A percentile compares a stretch with the other conserved stretches of the same genome.
Evolutionary conservation across 2,797 vertebrate species (phyloP).

Genomic region (Aldrovandia affinis): DNA sequence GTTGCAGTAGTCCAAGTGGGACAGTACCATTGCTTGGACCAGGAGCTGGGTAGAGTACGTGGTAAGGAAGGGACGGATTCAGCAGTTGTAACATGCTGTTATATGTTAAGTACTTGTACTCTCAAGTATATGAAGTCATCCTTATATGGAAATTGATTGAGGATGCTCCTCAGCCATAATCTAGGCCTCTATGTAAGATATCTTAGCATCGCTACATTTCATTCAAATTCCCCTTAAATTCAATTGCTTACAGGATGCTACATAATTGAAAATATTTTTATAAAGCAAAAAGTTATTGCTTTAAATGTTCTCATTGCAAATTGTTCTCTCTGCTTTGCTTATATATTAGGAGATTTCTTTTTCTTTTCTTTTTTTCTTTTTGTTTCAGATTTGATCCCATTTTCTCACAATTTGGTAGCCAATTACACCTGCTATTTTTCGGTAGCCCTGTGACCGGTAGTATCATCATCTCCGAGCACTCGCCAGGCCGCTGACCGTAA

Average conservation of each 20-base stretch:
- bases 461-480: too few relatives aligned
- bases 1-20: too few relatives aligned
- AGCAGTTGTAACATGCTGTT: neutral
- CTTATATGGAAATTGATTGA: neutral
- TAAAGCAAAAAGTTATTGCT: too few relatives aligned
- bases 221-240: constrained; percentile 10
- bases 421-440: too few relatives aligned
- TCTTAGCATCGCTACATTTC: neutral
- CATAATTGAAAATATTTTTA: constrained; percentile 23
- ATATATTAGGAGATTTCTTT: neutral
- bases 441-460: too few relatives aligned
- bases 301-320: neutral
- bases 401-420: too few relatives aligned
- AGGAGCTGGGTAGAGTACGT: too few relatives aligned
- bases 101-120: neutral
- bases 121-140: neutral
- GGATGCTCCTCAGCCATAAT: neutral
- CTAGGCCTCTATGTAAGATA: neutral
- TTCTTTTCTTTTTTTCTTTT: too few relatives aligned
- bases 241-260: constrained; percentile 25
- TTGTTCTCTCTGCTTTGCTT: neutral
- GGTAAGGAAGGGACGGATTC: too few relatives aligned
- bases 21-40: too few relatives aligned
- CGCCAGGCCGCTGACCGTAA: too few relatives aligned
- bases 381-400: too few relatives aligned